These are phyloP conservation scores for Zygogramma bicolorata DNA, from an alignment of 2,888 invertebrate genomes.

Conservation along the genomic window DNA sequence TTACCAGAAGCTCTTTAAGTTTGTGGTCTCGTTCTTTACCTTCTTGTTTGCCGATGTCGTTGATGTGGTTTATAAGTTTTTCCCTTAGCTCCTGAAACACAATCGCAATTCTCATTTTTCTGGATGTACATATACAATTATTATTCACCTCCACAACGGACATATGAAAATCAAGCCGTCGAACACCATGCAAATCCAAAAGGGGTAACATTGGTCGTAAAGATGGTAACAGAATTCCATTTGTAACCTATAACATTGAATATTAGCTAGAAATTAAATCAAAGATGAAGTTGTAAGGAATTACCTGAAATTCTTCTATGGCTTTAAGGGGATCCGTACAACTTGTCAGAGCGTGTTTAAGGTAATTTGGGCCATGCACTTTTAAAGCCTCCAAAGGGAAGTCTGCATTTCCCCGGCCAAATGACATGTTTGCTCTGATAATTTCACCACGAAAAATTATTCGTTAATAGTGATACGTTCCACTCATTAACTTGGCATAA, in stretches of 20 bases:
- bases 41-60: conserved; percentile 83
- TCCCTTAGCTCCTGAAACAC: conserved; percentile 73
- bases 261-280: too few species aligned
- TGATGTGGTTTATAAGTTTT: conserved; percentile 82
- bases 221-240: conserved; percentile 92
- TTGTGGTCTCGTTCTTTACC: conserved; percentile 83
- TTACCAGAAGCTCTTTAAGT: conserved; percentile 88
- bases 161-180: conserved; percentile 93
- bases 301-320: conserved; percentile 96
- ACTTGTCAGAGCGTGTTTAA: conserved; percentile 88
- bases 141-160: conserved; percentile 88
- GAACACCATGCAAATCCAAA: conserved; percentile 93
- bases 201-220: conserved; percentile 94
- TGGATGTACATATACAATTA: too few species aligned
- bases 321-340: conserved; percentile 97
- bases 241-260: conserved; percentile 80
- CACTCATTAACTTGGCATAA: too few species aligned
- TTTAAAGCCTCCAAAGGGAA: conserved; percentile 65
- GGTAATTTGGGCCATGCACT: conserved; percentile 65
- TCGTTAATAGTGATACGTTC: too few species aligned
- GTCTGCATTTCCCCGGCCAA: conserved; percentile 48
- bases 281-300: too few species aligned
- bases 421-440: background rate
- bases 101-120: background rate
- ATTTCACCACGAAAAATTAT: too few species aligned